A percentile compares a stretch with the other conserved stretches of the same genome.
phyloP scores from a whole-genome alignment of 2,888 invertebrate species.

The Amphipoea lucens region DNA sequence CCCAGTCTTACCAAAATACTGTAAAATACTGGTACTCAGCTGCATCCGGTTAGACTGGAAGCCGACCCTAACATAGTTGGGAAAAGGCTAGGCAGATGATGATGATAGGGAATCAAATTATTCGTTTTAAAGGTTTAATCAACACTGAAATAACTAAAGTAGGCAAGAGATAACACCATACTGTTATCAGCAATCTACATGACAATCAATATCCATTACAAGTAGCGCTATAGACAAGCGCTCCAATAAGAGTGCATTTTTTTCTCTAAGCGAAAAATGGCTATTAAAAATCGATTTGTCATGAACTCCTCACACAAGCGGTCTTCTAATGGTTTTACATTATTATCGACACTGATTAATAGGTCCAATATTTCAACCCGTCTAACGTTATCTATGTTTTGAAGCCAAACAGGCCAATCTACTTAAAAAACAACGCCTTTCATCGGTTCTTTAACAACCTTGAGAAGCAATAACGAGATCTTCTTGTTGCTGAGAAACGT shows the following conservation, averaged over 20 bases:
- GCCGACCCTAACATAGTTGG: too few species aligned
- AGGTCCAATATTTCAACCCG: slow-evolving; percentile 9
- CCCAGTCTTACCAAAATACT: not conserved
- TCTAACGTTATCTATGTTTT: not conserved
- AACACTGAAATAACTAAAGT: not conserved
- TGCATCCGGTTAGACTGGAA: too few species aligned
- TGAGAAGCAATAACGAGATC: slow-evolving; percentile 44
- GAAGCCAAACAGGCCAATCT: not conserved
- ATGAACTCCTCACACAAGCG: not conserved
- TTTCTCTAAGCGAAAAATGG: not conserved
- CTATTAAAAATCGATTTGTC: slow-evolving; percentile 33
- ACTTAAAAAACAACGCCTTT: slow-evolving; percentile 21
- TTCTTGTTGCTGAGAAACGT: slow-evolving; percentile 23
- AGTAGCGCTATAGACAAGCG: not conserved
- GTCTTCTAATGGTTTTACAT: not conserved
- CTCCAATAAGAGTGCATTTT: not conserved
- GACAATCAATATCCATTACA: slow-evolving; percentile 10
- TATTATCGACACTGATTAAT: slow-evolving; percentile 27
- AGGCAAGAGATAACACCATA: slow-evolving; percentile 1
- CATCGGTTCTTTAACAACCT: slow-evolving; percentile 39
- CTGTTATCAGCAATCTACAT: slow-evolving; percentile 2
- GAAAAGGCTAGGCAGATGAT: too few species aligned
- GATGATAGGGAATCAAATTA: not conserved
- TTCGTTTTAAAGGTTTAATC: not conserved
- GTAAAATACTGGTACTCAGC: too few species aligned